Conservation (phyloP, 1,140 invertebrate species). For the Chrysoperla carnea region DNA sequence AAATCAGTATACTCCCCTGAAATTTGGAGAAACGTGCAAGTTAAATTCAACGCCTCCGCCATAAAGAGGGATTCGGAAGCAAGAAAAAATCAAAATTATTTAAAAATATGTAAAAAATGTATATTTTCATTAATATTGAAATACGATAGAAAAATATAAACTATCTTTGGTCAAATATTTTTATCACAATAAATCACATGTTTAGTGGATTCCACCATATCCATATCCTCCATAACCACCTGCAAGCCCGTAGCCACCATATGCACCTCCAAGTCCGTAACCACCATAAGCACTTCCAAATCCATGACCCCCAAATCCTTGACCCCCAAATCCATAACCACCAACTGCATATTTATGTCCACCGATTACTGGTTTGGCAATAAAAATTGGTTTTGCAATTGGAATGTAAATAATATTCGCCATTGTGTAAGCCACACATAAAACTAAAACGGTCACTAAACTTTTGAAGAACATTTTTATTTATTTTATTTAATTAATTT, state of each 20-base stretch:
- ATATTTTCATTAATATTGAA: not conserved
- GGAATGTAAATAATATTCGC: not conserved
- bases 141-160: not conserved
- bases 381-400: not conserved
- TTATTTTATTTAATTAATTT: not conserved
- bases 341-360: slow-evolving; percentile 2
- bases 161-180: not conserved
- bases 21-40: too few species aligned
- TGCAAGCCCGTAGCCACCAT: too few species aligned
- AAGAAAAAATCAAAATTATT: not conserved
- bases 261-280: slow-evolving; percentile 8
- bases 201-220: not conserved
- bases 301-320: slow-evolving; percentile 6
- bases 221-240: slow-evolving; percentile 1
- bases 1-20: too few species aligned
- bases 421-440: not conserved
- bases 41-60: too few species aligned
- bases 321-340: slow-evolving; percentile 5
- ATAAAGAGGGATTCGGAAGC: not conserved
- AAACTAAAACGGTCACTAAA: not conserved
- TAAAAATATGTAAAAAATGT: not conserved
- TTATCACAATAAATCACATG: not conserved
- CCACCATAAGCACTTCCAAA: slow-evolving; percentile 7
- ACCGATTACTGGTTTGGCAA: not conserved
- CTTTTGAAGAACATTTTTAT: not conserved